Evolutionary conservation across 2,797 vertebrate genomes (phyloP), one percentile per base, ranked within the genome.

Genomic region (Acanthurus tractus): DNA sequence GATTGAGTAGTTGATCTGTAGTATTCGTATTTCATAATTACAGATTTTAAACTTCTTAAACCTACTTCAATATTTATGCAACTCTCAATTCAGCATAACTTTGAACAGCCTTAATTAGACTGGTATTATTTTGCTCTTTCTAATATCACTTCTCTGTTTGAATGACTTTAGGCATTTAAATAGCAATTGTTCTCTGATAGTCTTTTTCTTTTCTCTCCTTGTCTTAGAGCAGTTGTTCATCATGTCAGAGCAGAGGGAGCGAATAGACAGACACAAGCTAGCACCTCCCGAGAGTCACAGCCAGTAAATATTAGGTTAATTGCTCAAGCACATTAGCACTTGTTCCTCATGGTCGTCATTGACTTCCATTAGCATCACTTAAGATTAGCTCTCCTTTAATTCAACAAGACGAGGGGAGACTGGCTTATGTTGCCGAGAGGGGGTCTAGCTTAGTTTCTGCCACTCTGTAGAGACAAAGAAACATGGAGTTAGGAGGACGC

Each of bases 221-320:
- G 52, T 61, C 76, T 68, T 22, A 68, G 82, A 81, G 72, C 36
- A 75, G 46, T 72, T 59, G 44, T 57, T 59, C 73, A 46, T 83
- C 73, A 40, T 62, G 69, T 78, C 73, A 78, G 66, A 74, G 57
- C 25, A 8, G 29, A 74, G 71, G 74, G 38, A 88, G 79, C 10
- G 12, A 79, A 62, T 3, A 63, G 63, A 85, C 55, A 65, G 74
- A 84, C 73, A 74, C 56, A 81, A 70, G 72, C 54, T 63, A 63
- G 66, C 59, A 85, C 81, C 86, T 90, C 87, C 87, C 49, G 57
- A 82, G 90, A 89, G 82, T 81, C 65, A 63, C 72, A 85, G 88
- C 83, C 87, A 76, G 89, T 89, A 94, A 95, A 94, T 93, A 94
- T 92, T 88, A 94, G 89, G 89, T 90, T 94, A 93, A 93, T 93